Conservation (phyloP, 2,797 vertebrate species). For the Paramormyrops hopkinsi region DNA sequence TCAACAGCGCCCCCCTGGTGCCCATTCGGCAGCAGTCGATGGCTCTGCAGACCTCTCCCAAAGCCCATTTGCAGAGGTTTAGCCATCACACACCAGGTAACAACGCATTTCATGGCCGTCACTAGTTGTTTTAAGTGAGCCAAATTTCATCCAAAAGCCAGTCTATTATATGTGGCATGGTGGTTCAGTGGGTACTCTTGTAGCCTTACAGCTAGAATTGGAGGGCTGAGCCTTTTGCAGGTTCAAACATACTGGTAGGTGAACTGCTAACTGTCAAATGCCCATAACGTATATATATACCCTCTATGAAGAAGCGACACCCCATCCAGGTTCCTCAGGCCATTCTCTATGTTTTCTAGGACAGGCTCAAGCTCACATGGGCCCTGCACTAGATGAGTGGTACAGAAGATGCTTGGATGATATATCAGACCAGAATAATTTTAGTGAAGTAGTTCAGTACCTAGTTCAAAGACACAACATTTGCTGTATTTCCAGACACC, state of each 20-base stretch:
- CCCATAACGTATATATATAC: background rate
- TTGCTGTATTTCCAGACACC: background rate
- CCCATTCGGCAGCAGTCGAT: constrained; percentile 38
- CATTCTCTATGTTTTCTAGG: background rate
- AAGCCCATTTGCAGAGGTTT: constrained; percentile 49
- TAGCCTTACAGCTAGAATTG: background rate
- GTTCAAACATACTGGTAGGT: background rate
- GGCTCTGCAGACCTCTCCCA: constrained; percentile 32
- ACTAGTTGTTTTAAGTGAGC: background rate
- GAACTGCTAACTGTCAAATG: background rate
- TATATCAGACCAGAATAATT: background rate
- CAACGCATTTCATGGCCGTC: background rate
- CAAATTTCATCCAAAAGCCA: background rate
- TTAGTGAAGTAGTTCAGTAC: background rate
- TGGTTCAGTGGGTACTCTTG: background rate
- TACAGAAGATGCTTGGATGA: background rate
- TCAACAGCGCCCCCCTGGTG: constrained; percentile 73
- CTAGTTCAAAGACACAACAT: background rate
- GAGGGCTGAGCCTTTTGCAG: background rate
- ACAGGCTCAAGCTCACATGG: background rate
- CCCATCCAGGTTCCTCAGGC: background rate
- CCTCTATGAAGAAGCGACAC: background rate
- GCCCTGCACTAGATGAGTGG: background rate
- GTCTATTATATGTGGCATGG: background rate
- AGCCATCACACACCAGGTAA: constrained; percentile 50